Percentiles rank a stretch among this genome's conserved stretches.
These are phyloP conservation scores for Fragum fragum DNA, from an alignment of 2,888 invertebrate species.

Conservation along the genomic window DNA sequence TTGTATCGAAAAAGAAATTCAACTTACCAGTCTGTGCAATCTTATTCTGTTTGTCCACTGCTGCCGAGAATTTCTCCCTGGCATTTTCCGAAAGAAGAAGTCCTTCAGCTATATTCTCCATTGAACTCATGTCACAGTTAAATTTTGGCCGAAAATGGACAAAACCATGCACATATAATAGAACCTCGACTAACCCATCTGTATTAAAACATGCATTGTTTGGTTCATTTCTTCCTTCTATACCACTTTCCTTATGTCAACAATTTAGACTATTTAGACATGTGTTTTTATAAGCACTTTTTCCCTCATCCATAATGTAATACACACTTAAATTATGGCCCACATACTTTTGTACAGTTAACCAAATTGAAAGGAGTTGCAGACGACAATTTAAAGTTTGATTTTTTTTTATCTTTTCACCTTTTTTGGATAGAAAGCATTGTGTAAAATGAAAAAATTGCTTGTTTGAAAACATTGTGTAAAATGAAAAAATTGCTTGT, in stretches of 20 bases:
- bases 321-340: no score
- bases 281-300: neutral
- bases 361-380: no score
- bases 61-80: conserved; percentile 70
- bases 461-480: no score
- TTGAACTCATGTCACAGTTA: conserved; percentile 54
- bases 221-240: neutral
- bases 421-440: no score
- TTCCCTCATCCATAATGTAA: neutral
- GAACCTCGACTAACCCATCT: neutral
- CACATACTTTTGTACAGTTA: no score
- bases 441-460: no score
- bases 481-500: no score
- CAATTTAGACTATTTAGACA: neutral
- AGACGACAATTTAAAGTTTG: no score
- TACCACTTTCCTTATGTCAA: neutral
- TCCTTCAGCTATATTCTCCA: conserved; percentile 64
- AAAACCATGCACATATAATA: neutral
- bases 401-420: no score
- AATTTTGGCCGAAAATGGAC: neutral
- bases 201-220: neutral
- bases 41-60: conserved; percentile 74
- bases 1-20: no score
- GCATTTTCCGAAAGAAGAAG: conserved; percentile 61
- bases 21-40: conserved; percentile 75